These are phyloP conservation scores for Ceratitis capitata DNA, from an alignment of 1,140 invertebrate genomes.

Conservation along the genomic window DNA sequence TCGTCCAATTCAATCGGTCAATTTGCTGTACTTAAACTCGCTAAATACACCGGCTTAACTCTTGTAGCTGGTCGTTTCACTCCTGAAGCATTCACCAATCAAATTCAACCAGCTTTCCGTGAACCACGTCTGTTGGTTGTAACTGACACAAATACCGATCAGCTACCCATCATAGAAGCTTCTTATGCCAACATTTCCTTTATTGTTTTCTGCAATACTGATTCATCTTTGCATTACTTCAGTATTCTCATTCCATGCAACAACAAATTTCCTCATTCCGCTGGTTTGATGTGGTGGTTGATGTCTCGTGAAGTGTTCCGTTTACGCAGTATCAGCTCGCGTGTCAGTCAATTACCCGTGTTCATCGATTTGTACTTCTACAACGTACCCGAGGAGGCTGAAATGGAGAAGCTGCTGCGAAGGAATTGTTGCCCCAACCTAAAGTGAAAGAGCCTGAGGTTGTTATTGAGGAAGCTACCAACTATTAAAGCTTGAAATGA, in stretches of 20 bases:
- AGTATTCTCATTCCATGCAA: conserved; percentile 99
- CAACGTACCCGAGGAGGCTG: conserved; percentile 96
- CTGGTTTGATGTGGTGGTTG: conserved; percentile 99
- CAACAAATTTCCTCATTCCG: conserved; percentile 95
- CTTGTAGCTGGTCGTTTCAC: conserved; percentile 99
- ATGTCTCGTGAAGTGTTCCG: conserved; percentile 96
- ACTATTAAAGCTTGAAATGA: conserved; percentile 68
- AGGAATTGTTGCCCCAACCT: conserved; percentile 75
- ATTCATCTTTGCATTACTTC: conserved; percentile 92
- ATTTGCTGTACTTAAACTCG: conserved; percentile 97
- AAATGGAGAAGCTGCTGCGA: conserved; percentile 92
- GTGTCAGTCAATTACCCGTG: conserved; percentile 93
- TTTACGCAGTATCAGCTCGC: conserved; percentile 89
- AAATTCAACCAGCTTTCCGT: conserved; percentile 93
- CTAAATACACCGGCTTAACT: conserved; percentile 95
- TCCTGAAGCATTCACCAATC: conserved; percentile 97
- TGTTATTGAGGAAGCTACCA: conserved; percentile 61
- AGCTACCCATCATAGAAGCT: conserved; percentile 98
- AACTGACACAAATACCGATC: conserved; percentile 94
- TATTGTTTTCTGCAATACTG: conserved; percentile 98
- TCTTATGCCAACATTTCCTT: conserved; percentile 99
- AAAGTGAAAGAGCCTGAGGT: conserved; percentile 68
- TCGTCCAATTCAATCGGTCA: conserved; percentile 95
- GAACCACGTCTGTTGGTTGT: conserved; percentile 97
- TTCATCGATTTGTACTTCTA: conserved; percentile 99